phyloP scores from a whole-genome alignment of 1,140 invertebrate genomes.

The Pemphigus obesinymphae region DNA sequence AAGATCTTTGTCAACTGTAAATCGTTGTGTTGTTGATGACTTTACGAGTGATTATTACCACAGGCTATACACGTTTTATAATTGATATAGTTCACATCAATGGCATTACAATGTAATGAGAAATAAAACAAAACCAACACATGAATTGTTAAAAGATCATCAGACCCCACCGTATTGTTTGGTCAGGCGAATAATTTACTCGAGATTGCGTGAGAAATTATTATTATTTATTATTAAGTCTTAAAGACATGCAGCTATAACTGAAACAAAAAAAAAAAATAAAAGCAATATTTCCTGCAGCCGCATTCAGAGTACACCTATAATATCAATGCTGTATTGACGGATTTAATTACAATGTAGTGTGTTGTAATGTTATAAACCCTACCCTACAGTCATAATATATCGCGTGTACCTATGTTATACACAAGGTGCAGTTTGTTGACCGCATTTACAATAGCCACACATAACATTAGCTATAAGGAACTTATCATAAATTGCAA shows the following conservation, averaged over 20 bases:
- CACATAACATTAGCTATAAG: not conserved
- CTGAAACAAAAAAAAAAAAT: too few relatives aligned
- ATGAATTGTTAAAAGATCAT: not conserved
- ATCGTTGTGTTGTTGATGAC: not conserved
- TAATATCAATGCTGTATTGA: conserved; percentile 17
- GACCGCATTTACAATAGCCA: conserved; percentile 24
- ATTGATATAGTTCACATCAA: not conserved
- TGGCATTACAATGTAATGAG: not conserved
- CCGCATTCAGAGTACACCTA: not conserved
- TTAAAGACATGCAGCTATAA: not conserved
- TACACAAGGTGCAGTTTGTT: conserved; percentile 7
- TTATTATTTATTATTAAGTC: not conserved
- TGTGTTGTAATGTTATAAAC: conserved; percentile 29
- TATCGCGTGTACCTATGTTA: not conserved
- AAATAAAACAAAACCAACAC: conserved; percentile 23
- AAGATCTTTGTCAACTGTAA: not conserved
- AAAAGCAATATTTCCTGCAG: not conserved
- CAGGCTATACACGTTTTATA: not conserved
- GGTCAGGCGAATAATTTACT: not conserved
- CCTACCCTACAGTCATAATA: conserved; percentile 6
- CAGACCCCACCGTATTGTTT: not conserved
- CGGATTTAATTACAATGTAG: not conserved
- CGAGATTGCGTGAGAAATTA: not conserved
- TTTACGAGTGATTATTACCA: not conserved
- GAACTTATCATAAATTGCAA: conserved; percentile 10